phyloP scores from a whole-genome alignment of 2,888 invertebrate species.

The Brachypterus glaber region DNA sequence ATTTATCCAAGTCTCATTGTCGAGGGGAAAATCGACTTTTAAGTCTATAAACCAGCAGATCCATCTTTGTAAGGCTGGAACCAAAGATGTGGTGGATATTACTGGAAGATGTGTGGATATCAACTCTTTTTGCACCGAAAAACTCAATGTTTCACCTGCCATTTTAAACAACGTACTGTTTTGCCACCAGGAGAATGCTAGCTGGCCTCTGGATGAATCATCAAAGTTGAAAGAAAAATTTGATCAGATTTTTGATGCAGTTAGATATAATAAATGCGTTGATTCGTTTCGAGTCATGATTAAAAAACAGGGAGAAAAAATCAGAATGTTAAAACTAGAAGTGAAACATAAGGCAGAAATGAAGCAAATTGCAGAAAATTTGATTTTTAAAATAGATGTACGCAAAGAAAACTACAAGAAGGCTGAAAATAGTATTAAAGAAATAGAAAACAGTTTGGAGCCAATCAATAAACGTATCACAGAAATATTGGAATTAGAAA shows the following conservation, averaged over 20 bases:
- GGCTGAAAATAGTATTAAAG: conserved; percentile 43
- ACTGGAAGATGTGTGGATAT: conserved; percentile 63
- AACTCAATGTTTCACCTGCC: conserved; percentile 83
- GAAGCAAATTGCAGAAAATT: conserved; percentile 53
- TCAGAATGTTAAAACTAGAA: conserved; percentile 45
- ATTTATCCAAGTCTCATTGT: conserved; percentile 41
- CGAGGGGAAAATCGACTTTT: conserved; percentile 29
- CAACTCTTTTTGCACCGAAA: conserved; percentile 58
- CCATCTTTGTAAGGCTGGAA: conserved; percentile 22
- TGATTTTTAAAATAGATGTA: conserved; percentile 52
- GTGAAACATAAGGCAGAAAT: conserved; percentile 46
- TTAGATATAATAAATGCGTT: conserved; percentile 82
- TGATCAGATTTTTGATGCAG: conserved; percentile 96
- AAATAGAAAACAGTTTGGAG: conserved; percentile 39
- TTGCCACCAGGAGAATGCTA: conserved; percentile 97
- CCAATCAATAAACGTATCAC: conserved; percentile 39
- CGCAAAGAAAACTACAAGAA: conserved; percentile 51
- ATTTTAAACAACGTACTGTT: conserved; percentile 95
- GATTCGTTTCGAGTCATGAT: conserved; percentile 60
- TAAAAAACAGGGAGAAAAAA: conserved; percentile 48
- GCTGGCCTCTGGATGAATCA: conserved; percentile 92
- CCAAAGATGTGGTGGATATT: conserved; percentile 39
- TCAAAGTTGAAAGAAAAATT: conserved; percentile 90
- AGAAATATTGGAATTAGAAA: conserved; percentile 37
- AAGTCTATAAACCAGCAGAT: conserved; percentile 41